Percentiles rank a stretch among this genome's conserved stretches.
phyloP scores from a whole-genome alignment of 2,888 invertebrate species.

The Callyntrura sp. region DNA sequence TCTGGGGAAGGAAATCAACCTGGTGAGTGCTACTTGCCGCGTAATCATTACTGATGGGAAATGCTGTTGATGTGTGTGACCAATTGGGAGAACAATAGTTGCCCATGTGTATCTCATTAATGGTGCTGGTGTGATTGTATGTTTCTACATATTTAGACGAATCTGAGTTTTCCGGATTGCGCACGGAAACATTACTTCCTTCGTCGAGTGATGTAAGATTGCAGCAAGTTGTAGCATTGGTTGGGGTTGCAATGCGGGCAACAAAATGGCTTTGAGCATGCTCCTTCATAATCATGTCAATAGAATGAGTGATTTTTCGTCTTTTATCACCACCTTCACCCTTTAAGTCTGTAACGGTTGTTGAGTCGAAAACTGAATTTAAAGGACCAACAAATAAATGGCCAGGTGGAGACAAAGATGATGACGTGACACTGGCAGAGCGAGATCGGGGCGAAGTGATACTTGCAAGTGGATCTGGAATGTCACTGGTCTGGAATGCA shows the following conservation, averaged over 20 bases:
- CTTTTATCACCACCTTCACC: conserved; percentile 26
- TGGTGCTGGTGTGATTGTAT: conserved; percentile 27
- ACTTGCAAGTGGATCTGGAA: conserved; percentile 23
- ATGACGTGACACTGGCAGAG: conserved; percentile 40
- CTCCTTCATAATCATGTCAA: conserved; percentile 56
- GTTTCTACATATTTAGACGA: neutral
- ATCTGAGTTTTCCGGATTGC: conserved; percentile 43
- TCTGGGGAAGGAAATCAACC: conserved; percentile 19
- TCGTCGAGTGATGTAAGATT: neutral
- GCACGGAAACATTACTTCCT: conserved; percentile 44
- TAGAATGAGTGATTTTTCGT: conserved; percentile 59
- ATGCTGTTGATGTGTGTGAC: conserved; percentile 71
- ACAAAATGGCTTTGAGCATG: conserved; percentile 35
- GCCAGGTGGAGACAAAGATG: conserved; percentile 40
- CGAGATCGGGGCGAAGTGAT: conserved; percentile 53
- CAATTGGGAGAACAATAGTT: conserved; percentile 69
- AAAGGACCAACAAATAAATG: conserved; percentile 24
- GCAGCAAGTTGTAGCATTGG: neutral
- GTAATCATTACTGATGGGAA: conserved; percentile 49
- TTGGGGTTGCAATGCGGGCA: neutral
- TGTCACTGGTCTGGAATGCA: neutral
- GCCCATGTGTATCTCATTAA: conserved; percentile 61
- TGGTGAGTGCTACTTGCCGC: conserved; percentile 41
- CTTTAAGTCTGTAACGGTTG: neutral
- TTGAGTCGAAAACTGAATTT: neutral